phyloP scores from a whole-genome alignment of 2,797 vertebrate species.

The Chaunax sp. region DNA sequence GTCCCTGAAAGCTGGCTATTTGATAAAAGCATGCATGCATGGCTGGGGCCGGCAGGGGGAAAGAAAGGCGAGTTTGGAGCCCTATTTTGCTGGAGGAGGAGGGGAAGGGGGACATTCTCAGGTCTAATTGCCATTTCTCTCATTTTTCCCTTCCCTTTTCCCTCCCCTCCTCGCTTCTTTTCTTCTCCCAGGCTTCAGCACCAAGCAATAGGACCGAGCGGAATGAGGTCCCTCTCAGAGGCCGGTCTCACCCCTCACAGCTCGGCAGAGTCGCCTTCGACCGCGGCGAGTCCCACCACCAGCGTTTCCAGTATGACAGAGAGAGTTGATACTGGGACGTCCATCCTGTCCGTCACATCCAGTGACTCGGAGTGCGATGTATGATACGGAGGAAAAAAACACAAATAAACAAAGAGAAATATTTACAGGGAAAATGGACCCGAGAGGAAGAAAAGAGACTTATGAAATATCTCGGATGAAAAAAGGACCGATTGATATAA shows the following conservation, averaged over 20 bases:
- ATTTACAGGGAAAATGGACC: slow-evolving; percentile 91
- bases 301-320: slow-evolving; percentile 98
- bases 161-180: slow-evolving; percentile 58
- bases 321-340: slow-evolving; percentile 95
- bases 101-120: slow-evolving; percentile 72
- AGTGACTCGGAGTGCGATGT: slow-evolving; percentile 99
- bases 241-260: slow-evolving; percentile 97
- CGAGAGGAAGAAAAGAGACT: slow-evolving; percentile 83
- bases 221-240: slow-evolving; percentile 97
- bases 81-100: slow-evolving; percentile 76
- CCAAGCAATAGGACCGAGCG: slow-evolving; percentile 97
- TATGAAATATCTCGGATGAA: slow-evolving; percentile 87
- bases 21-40: slow-evolving; percentile 80
- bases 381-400: slow-evolving; percentile 86
- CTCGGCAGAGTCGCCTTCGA: slow-evolving; percentile 98
- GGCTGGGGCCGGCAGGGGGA: slow-evolving; percentile 77
- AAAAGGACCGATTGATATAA: slow-evolving; percentile 88
- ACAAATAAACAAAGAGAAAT: slow-evolving; percentile 84
- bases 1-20: slow-evolving; percentile 74
- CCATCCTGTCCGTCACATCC: slow-evolving; percentile 99
- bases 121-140: slow-evolving; percentile 83
- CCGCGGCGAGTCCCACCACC: slow-evolving; percentile 97
- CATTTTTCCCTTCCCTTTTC: slow-evolving; percentile 42
- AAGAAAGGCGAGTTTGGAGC: slow-evolving; percentile 77
- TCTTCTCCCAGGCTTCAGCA: slow-evolving; percentile 94